Evolutionary conservation across 2,113 vertebrate genomes (phyloP).

Genomic region (Dasypus novemcinctus): DNA sequence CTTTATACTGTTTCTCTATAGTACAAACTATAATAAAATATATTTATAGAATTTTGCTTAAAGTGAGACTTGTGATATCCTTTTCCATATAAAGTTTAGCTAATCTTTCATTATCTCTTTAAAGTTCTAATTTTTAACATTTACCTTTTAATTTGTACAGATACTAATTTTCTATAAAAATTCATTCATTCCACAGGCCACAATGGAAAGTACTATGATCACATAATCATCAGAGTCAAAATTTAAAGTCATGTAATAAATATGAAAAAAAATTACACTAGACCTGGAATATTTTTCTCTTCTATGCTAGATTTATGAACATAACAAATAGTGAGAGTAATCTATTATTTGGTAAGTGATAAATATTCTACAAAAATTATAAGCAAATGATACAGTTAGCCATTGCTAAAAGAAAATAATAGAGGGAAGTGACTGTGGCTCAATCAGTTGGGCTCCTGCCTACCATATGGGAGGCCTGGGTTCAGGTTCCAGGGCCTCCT

Average conservation of each 20-base stretch:
- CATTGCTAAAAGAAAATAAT: neutral
- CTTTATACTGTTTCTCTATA: neutral
- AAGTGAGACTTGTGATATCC: neutral
- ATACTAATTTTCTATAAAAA: neutral
- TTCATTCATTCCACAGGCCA: neutral
- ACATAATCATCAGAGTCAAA: neutral
- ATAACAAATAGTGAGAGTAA: neutral
- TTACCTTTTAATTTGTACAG: neutral
- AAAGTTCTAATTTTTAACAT: neutral
- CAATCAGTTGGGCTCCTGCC: no score
- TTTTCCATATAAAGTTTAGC: neutral
- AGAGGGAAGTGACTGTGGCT: no score
- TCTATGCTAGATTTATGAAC: neutral
- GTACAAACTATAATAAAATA: neutral
- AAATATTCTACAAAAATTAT: neutral
- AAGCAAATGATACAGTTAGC: neutral
- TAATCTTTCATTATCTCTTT: neutral
- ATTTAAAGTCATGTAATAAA: slow-evolving; percentile 4
- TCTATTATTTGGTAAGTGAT: neutral
- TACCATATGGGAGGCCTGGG: no score
- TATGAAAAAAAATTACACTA: neutral
- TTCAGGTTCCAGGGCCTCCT: no score
- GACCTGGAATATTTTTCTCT: neutral
- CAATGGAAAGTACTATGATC: neutral
- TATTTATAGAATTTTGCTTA: neutral